Evolutionary conservation across 1,140 invertebrate genomes (phyloP).

Genomic region (Eumaeus atala): DNA sequence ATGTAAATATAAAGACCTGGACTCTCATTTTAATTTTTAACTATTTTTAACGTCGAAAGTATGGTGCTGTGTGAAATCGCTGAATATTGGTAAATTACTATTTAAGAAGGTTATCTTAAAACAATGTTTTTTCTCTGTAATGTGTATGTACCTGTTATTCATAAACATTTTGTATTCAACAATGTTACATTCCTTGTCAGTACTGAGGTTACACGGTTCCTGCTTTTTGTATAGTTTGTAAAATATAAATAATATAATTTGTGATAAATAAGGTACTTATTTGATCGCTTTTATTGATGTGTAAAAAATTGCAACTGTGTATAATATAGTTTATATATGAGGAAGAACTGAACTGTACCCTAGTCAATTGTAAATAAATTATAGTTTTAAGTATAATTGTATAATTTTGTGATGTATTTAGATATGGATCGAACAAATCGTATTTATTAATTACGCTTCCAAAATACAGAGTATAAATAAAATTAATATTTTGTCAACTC

Average conservation of each 20-base stretch:
- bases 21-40: slow-evolving; percentile 20
- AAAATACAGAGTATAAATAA: slow-evolving; percentile 69
- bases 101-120: background rate
- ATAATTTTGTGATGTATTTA: slow-evolving; percentile 73
- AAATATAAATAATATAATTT: slow-evolving; percentile 37
- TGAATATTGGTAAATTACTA: background rate
- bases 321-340: slow-evolving; percentile 45
- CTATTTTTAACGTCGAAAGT: slow-evolving; percentile 11
- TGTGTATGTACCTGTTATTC: slow-evolving; percentile 5
- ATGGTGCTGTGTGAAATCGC: slow-evolving; percentile 4
- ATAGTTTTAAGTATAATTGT: slow-evolving; percentile 49
- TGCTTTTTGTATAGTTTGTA: slow-evolving; percentile 38
- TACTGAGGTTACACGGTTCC: slow-evolving; percentile 54
- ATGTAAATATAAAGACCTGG: slow-evolving; percentile 22
- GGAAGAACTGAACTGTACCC: slow-evolving; percentile 72
- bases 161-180: slow-evolving; percentile 11
- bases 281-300: slow-evolving; percentile 16
- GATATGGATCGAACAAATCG: slow-evolving; percentile 62
- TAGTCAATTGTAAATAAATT: slow-evolving; percentile 71
- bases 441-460: slow-evolving; percentile 75
- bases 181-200: slow-evolving; percentile 45
- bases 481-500: slow-evolving; percentile 67
- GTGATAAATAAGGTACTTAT: slow-evolving; percentile 70
- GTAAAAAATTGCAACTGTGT: slow-evolving; percentile 26
- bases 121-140: slow-evolving; percentile 1